Evolutionary conservation across 2,113 vertebrate species (phyloP), one percentile per base, ranked within the genome.

Genomic region (Silurus meridionalis): DNA sequence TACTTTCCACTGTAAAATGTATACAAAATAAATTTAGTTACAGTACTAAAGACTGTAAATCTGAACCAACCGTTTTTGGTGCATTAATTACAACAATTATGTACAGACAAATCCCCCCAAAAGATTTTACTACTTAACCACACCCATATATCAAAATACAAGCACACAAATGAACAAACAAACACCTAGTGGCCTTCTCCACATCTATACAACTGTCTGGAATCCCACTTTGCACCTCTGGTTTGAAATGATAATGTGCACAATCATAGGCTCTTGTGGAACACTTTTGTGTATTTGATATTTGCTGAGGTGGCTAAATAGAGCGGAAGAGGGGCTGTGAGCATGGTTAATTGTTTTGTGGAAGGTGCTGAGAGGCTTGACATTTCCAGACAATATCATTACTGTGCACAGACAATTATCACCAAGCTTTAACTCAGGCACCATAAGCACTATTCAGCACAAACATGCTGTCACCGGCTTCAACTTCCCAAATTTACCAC

Each of bases 371-470:
- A 88, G 86, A 88, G 82, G 87, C 82, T 90, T 88, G 87, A 87
- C 89, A 90, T 90, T 90, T 88, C 79, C 66, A 90, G 87, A 90
- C 87, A 88, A 88, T 86, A 88, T 85, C n/a, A 83, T 90, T 84
- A 88, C 82, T 72, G 74, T 86, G 84, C 87, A 75, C 84, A 81
- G 75, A 85, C 72, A 85, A 87, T 87, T 87, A 87, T 74, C 80
- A 83, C 46, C 74, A 50, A 52, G 58, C 74, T 80, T 83, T 86
- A 52, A 82, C 80, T 83, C 80, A 69, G 13, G 85, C 67, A 84
- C 11, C n/a, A 86, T 55, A 23, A 83, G 81, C 82, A 50, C 48
- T 46, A 83, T 63, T 25, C 67, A 80, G 25, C 69, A 85, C 48
- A 82, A 86, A 90, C 48, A 85, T 83, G 25, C 77, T 46, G 28